Base-by-base conservation (phyloP, 2,888 invertebrate genomes). In the Cerastoderma edule region DNA sequence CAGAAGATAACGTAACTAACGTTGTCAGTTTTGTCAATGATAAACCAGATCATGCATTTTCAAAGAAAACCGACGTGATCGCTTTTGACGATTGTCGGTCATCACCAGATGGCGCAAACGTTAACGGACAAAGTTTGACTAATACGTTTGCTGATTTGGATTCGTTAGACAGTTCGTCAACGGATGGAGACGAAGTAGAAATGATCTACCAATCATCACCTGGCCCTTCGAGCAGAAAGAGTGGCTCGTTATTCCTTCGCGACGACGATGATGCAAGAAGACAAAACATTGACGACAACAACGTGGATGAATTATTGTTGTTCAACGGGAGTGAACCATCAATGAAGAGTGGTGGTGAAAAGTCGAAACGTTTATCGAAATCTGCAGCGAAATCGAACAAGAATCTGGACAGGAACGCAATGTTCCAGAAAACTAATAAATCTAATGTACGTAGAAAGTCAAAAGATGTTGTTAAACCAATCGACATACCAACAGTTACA, bases 121-220 rank as follows among this genome's bases (percentile, higher is more conserved):
- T n/a, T n/a, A n/a, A n/a, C n/a, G n/a, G n/a, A n/a, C n/a, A n/a
- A n/a, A n/a, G n/a, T n/a, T n/a, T n/a, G n/a, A n/a, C n/a, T n/a
- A n/a, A n/a, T n/a, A n/a, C n/a, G n/a, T n/a, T n/a, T n/a, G n/a
- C 10, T 24, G 24, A 8, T 33, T 13, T 24, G 5, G 8, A 8
- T 5, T 10, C 2, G 27, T 19, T n/a, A 6, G 60, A 60, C 24
- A 27, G n/a, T 22, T 76, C 73, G 22, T 78, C 78, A 1, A 65
- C 78, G 2, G 78, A 75, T 44, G 81, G 76, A 19, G 78, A 78
- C 10, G 75, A 78, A 24, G 78, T 81, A 30, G 78, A 78, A 54
- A 81, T 81, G 68, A 73, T 81, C 16, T 81, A 81, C 46, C 78
- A 81, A 32, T 71, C 80, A 27, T 44, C 53, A 24, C 35, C 8